Percentiles rank a stretch among this genome's conserved stretches.
Evolutionary conservation across 2,888 invertebrate species (phyloP).

Genomic region (Vanessa cardui): DNA sequence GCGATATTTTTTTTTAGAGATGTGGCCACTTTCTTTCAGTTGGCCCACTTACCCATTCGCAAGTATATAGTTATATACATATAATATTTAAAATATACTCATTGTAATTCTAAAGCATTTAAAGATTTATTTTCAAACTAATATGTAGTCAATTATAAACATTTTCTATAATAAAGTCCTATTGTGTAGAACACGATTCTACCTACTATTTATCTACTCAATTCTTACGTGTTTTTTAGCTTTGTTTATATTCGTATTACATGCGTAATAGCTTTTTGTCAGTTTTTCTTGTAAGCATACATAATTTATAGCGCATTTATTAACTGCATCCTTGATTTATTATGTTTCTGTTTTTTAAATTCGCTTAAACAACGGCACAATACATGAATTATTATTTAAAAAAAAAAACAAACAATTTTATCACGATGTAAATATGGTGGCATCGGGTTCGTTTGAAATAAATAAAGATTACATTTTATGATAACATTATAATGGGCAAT

Average conservation of each 20-base stretch:
- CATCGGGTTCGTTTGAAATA: not conserved
- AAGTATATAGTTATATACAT: too few relatives aligned
- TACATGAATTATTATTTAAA: not conserved
- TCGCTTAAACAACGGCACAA: not conserved
- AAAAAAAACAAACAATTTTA: not conserved
- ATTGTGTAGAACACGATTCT: not conserved
- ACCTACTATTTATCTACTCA: too few relatives aligned
- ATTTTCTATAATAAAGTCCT: not conserved
- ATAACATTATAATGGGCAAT: not conserved
- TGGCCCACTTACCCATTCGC: too few relatives aligned
- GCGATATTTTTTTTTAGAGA: too few relatives aligned
- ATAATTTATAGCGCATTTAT: slow-evolving; percentile 9
- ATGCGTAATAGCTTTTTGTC: slow-evolving; percentile 10
- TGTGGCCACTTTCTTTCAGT: too few relatives aligned
- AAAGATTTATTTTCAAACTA: too few relatives aligned
- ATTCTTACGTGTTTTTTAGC: not conserved
- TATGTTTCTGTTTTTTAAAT: slow-evolving; percentile 10
- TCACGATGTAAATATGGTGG: not conserved
- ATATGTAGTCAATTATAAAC: too few relatives aligned
- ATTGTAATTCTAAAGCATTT: too few relatives aligned
- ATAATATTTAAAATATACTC: too few relatives aligned
- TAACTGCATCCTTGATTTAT: slow-evolving; percentile 8
- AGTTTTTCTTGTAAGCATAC: slow-evolving; percentile 10
- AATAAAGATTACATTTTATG: too few relatives aligned
- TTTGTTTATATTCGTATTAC: slow-evolving; percentile 8